These are phyloP conservation scores for Gephyroberyx darwinii DNA, from an alignment of 2,797 vertebrate genomes.

Conservation along the genomic window DNA sequence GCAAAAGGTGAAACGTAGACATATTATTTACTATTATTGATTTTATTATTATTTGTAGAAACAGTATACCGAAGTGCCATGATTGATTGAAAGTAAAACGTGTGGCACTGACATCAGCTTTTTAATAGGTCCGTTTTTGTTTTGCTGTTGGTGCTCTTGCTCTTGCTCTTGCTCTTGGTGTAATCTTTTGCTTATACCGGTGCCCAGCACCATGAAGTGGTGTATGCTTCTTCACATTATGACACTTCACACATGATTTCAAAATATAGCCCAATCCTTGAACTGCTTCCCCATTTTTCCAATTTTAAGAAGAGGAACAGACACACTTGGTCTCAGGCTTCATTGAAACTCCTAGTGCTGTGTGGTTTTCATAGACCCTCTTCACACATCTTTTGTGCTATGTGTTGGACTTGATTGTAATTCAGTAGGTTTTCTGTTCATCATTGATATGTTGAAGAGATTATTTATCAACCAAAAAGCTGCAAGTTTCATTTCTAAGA, in stretches of 20 bases:
- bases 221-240: not conserved
- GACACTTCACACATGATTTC: conserved; percentile 5
- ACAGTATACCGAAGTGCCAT: too few relatives aligned
- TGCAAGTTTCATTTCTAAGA: not conserved
- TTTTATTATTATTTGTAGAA: too few relatives aligned
- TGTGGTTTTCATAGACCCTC: not conserved
- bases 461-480: not conserved
- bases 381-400: not conserved
- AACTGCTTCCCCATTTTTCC: conserved; percentile 10
- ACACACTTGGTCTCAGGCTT: not conserved
- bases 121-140: too few relatives aligned
- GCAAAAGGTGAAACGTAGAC: too few relatives aligned
- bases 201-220: too few relatives aligned
- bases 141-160: too few relatives aligned
- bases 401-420: not conserved
- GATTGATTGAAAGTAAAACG: too few relatives aligned
- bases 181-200: too few relatives aligned
- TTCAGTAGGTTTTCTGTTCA: not conserved
- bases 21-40: too few relatives aligned
- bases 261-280: not conserved
- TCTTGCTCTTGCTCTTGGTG: too few relatives aligned
- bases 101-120: too few relatives aligned
- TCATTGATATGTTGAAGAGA: not conserved
- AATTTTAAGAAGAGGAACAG: conserved; percentile 29
- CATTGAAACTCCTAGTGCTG: not conserved